These are phyloP conservation scores for Anarsia innoxiella DNA, from an alignment of 2,888 invertebrate genomes.

Conservation along the genomic window DNA sequence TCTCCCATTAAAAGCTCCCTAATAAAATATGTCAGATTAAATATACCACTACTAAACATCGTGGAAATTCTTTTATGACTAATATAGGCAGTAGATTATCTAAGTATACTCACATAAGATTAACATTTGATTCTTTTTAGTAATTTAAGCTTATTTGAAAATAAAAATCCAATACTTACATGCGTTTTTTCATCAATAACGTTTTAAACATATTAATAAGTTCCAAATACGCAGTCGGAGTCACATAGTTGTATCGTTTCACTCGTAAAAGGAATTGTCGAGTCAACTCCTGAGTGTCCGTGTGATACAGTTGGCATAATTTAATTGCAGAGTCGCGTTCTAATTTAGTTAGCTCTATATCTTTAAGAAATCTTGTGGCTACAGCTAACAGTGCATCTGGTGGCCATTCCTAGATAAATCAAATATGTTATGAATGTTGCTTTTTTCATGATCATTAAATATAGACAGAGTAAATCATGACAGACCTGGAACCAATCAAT, in stretches of 20 bases:
- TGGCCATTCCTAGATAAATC: conserved; percentile 85
- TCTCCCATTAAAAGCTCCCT: conserved; percentile 80
- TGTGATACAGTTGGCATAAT: conserved; percentile 93
- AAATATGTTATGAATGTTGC: background rate
- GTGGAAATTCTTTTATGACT: too few relatives aligned
- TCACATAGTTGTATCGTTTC: conserved; percentile 89
- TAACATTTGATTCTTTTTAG: too few relatives aligned
- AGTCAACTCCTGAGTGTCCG: conserved; percentile 84
- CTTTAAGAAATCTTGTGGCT: conserved; percentile 86
- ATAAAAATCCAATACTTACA: conserved; percentile 74
- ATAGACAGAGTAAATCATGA: background rate
- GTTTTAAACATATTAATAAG: conserved; percentile 92
- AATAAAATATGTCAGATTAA: too few relatives aligned
- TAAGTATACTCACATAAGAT: too few relatives aligned
- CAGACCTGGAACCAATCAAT: conserved; percentile 94
- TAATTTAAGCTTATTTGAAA: too few relatives aligned
- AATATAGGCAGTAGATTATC: too few relatives aligned
- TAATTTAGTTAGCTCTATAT: conserved; percentile 83
- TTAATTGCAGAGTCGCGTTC: conserved; percentile 87
- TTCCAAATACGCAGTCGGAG: conserved; percentile 94
- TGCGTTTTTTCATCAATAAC: conserved; percentile 83
- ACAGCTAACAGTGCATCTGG: conserved; percentile 93
- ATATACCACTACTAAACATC: too few relatives aligned
- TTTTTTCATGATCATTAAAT: background rate
- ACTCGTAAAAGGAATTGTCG: conserved; percentile 76